Percentiles rank a stretch among this genome's conserved stretches.
Evolutionary conservation across 2,888 invertebrate species (phyloP).

Genomic region (Drosophila fulvimacula): DNA sequence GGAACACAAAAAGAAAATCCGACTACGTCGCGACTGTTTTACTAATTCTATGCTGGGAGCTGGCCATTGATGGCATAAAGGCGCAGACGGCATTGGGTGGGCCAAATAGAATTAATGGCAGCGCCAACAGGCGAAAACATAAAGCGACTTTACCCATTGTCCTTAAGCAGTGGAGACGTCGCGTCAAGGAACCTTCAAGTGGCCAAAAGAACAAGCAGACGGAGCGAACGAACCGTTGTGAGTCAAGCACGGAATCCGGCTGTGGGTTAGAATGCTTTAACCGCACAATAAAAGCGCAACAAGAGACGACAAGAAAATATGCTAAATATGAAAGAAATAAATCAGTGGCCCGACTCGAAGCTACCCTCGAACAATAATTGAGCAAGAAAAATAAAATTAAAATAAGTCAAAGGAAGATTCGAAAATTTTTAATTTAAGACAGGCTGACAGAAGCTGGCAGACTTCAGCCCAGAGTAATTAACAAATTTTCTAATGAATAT

Average conservation of each 20-base stretch:
- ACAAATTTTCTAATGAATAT: background rate
- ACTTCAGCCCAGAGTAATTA: too few species aligned
- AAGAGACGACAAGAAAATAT: constrained; percentile 58
- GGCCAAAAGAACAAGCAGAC: constrained; percentile 24
- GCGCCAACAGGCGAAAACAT: constrained; percentile 53
- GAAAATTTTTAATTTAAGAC: too few species aligned
- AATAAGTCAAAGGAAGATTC: background rate
- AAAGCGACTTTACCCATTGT: constrained; percentile 59
- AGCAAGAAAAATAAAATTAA: too few species aligned
- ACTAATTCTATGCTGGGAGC: constrained; percentile 45
- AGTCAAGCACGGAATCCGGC: constrained; percentile 8
- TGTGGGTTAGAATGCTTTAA: constrained; percentile 48
- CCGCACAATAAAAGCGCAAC: constrained; percentile 74
- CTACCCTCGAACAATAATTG: constrained; percentile 19
- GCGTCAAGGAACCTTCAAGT: constrained; percentile 76
- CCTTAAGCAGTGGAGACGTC: constrained; percentile 40
- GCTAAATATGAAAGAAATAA: constrained; percentile 24
- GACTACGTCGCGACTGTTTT: constrained; percentile 57
- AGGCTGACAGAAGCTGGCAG: too few species aligned
- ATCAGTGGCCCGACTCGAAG: background rate
- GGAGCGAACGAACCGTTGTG: background rate
- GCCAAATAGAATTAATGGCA: constrained; percentile 69
- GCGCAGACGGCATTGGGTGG: constrained; percentile 37
- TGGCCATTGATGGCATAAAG: constrained; percentile 29
- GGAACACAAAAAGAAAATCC: constrained; percentile 30